Conservation (phyloP, 2,797 vertebrate species). For the Galagoides demidoff region DNA sequence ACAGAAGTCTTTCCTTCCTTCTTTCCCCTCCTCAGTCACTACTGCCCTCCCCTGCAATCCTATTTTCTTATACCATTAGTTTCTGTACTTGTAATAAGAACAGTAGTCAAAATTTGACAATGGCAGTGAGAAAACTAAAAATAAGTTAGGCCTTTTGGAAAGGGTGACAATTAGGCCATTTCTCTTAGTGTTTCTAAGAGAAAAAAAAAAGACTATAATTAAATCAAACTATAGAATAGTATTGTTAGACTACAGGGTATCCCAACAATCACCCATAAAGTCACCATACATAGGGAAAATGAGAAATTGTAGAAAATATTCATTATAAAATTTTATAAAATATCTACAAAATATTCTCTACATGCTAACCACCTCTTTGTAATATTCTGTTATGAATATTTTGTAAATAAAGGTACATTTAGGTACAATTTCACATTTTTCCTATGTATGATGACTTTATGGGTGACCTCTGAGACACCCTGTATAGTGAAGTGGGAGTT, state of each 20-base stretch:
- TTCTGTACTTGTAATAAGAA: background rate
- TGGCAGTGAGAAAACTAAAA: slow-evolving; percentile 1
- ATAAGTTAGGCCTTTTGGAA: background rate
- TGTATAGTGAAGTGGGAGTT: background rate
- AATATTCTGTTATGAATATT: too few species aligned
- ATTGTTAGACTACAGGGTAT: too few species aligned
- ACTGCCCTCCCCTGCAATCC: background rate
- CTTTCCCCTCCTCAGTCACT: background rate
- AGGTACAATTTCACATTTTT: too few species aligned
- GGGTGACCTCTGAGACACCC: too few species aligned
- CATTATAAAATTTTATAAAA: too few species aligned
- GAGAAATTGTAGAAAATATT: too few species aligned
- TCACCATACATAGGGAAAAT: too few species aligned
- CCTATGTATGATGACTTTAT: too few species aligned
- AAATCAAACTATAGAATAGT: background rate
- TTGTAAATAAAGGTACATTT: too few species aligned
- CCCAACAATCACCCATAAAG: too few species aligned
- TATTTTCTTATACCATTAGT: background rate
- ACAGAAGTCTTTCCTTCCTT: background rate
- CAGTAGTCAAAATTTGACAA: background rate
- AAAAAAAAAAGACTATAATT: background rate
- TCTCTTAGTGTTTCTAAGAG: background rate
- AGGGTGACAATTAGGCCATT: background rate
- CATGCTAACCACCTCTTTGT: too few species aligned
- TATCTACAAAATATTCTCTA: too few species aligned